Evolutionary conservation across 2,888 invertebrate genomes (phyloP).

Genomic region (Himalopsyche tibetana): DNA sequence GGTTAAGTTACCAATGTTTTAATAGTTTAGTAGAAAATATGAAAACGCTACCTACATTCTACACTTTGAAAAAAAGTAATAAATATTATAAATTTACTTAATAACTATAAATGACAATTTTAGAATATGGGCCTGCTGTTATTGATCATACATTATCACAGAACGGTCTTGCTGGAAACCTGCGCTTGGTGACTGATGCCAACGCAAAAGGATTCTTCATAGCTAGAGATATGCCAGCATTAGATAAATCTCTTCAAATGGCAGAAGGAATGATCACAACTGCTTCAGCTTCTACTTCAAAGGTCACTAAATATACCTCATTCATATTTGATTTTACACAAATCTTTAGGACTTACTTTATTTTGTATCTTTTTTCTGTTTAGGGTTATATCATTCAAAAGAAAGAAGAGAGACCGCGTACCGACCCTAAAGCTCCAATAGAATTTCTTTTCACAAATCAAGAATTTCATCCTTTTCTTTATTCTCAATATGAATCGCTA

Average conservation of each 20-base stretch:
- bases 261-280: constrained; percentile 81
- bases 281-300: constrained; percentile 76
- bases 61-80: too few species aligned
- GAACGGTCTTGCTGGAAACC: constrained; percentile 80
- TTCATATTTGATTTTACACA: neutral
- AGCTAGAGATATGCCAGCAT: constrained; percentile 78
- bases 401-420: constrained; percentile 82
- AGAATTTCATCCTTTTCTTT: constrained; percentile 95
- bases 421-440: constrained; percentile 70
- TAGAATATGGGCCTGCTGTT: constrained; percentile 93
- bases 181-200: constrained; percentile 71
- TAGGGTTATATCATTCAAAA: constrained; percentile 93
- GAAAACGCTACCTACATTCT: neutral
- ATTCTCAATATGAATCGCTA: constrained; percentile 81
- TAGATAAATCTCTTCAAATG: constrained; percentile 81
- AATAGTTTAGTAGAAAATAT: neutral
- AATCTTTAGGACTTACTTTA: too few species aligned
- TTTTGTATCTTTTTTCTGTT: constrained; percentile 50
- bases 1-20: neutral
- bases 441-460: constrained; percentile 86
- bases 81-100: too few species aligned
- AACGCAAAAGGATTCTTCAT: constrained; percentile 82
- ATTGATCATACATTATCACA: constrained; percentile 92
- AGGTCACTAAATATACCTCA: constrained; percentile 72
- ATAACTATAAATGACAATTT: neutral